phyloP scores from a whole-genome alignment of 2,888 invertebrate species.

The Ormyrus nitidulus region DNA sequence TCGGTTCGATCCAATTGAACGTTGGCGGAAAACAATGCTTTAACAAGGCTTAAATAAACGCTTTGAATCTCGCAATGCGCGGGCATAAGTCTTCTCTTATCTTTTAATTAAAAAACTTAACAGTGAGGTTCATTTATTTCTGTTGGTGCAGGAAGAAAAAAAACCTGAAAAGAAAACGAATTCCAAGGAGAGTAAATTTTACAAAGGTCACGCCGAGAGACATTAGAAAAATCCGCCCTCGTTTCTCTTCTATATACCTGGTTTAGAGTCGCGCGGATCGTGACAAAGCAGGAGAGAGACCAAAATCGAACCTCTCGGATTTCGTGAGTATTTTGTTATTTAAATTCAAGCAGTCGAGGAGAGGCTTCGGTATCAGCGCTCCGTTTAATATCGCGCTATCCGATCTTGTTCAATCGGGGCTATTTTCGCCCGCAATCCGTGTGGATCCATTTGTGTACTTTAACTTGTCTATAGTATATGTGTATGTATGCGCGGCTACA shows the following conservation, averaged over 20 bases:
- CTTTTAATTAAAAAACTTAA: no score
- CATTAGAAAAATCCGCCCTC: background rate
- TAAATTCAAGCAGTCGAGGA: conserved; percentile 1
- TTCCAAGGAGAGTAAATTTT: conserved; percentile 7
- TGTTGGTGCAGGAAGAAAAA: no score
- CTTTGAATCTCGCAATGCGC: no score
- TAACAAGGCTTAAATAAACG: no score
- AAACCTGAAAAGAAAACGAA: no score
- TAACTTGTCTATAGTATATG: background rate
- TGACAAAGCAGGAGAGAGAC: conserved; percentile 12
- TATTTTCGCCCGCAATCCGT: conserved; percentile 6
- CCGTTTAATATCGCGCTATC: conserved; percentile 36
- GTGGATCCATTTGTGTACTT: background rate
- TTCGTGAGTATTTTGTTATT: conserved; percentile 35
- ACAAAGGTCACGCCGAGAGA: background rate
- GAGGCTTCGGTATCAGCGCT: conserved; percentile 5
- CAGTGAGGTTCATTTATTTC: no score
- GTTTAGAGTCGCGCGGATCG: background rate
- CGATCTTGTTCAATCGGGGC: conserved; percentile 27
- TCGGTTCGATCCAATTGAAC: no score
- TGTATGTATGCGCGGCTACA: background rate
- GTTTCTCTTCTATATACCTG: background rate
- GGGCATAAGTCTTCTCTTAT: no score
- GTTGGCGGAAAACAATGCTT: no score
- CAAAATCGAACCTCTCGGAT: background rate